A percentile compares a stretch with the other conserved stretches of the same genome.
Conservation (phyloP, 2,888 invertebrate genomes). For the Pinctada fucata region DNA sequence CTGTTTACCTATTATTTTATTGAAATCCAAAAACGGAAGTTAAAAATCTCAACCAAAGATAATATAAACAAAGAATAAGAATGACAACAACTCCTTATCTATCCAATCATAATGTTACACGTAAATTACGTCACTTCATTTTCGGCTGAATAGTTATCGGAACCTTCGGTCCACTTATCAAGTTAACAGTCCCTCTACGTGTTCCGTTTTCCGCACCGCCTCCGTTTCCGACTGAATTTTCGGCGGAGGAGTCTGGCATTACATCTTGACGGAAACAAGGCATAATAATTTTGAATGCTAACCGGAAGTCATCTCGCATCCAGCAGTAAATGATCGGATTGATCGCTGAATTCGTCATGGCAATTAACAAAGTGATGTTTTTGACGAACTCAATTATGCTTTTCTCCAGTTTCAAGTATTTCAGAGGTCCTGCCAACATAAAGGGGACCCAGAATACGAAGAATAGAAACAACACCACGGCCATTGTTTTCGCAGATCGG, state of each 20-base stretch:
- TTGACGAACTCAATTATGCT: conserved; percentile 36
- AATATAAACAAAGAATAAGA: too few species aligned
- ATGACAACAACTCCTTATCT: too few species aligned
- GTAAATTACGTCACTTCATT: too few species aligned
- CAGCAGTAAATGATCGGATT: conserved; percentile 47
- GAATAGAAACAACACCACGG: conserved; percentile 41
- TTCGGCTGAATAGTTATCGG: too few species aligned
- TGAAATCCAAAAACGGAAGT: too few species aligned
- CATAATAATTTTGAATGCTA: conserved; percentile 28
- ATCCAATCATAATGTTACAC: too few species aligned
- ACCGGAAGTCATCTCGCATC: conserved; percentile 36
- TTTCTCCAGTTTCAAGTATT: conserved; percentile 35
- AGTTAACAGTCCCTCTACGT: too few species aligned
- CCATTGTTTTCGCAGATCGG: conserved; percentile 43
- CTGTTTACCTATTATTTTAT: too few species aligned
- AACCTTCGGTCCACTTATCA: too few species aligned
- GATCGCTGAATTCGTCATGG: conserved; percentile 43
- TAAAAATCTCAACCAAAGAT: too few species aligned
- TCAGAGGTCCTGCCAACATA: conserved; percentile 32
- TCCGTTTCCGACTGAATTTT: neutral
- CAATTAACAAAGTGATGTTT: conserved; percentile 37
- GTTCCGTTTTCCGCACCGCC: too few species aligned
- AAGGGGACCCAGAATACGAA: conserved; percentile 46
- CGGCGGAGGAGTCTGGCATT: neutral
- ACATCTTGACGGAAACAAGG: neutral